Evolutionary conservation across 2,113 vertebrate species (phyloP).

Genomic region (Callionymus lyra): DNA sequence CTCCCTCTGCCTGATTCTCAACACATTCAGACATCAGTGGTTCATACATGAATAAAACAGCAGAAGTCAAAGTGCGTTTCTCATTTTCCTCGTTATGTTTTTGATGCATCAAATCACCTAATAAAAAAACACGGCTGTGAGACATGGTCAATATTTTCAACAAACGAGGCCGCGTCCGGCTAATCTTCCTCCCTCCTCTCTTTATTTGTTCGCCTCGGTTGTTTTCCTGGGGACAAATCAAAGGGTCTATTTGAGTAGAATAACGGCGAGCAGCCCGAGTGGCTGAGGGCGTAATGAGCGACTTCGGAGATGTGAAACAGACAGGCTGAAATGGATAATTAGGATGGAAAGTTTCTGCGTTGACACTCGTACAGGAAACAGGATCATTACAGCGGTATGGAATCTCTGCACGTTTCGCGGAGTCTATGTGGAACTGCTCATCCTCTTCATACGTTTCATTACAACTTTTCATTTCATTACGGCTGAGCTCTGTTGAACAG

Average conservation of each 20-base stretch:
- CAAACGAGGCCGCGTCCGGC: constrained; percentile 37
- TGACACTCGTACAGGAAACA: constrained; percentile 61
- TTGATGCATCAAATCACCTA: constrained; percentile 52
- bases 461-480: constrained; percentile 56
- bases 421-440: constrained; percentile 49
- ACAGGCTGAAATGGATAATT: constrained; percentile 75
- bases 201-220: constrained; percentile 3
- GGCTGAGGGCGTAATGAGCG: constrained; percentile 65
- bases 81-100: constrained; percentile 54
- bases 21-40: too few relatives aligned
- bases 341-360: constrained; percentile 70
- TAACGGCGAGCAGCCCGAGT: constrained; percentile 58
- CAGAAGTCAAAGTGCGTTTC: too few relatives aligned
- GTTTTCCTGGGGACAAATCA: constrained; percentile 59
- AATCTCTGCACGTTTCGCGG: constrained; percentile 35
- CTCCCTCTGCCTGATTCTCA: too few relatives aligned
- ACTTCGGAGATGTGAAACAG: constrained; percentile 65
- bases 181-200: constrained; percentile 27
- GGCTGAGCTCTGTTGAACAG: constrained; percentile 51
- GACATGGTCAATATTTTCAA: constrained; percentile 59
- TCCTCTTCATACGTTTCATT: constrained; percentile 49
- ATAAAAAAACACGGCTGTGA: constrained; percentile 35
- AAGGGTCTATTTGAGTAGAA: constrained; percentile 67
- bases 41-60: too few relatives aligned
- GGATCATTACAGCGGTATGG: constrained; percentile 69